Evolutionary conservation across 2,113 vertebrate genomes (phyloP).

Genomic region (Xenopus laevis): DNA sequence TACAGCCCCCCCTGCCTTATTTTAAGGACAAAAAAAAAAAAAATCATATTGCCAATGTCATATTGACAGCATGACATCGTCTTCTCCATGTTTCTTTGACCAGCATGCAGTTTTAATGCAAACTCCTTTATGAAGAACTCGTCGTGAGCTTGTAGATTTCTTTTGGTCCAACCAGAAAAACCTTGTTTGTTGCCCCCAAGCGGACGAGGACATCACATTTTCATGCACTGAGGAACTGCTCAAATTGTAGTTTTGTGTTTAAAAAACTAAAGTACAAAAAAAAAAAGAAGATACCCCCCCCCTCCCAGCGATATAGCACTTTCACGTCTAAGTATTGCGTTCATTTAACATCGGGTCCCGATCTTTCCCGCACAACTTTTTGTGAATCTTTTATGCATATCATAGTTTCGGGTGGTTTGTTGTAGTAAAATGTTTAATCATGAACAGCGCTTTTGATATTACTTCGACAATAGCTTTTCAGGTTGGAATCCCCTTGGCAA

Average conservation of each 20-base stretch:
- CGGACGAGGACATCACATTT: constrained; percentile 53
- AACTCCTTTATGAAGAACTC: constrained; percentile 77
- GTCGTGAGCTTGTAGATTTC: constrained; percentile 69
- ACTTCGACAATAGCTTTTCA: background rate
- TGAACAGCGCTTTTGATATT: constrained; percentile 54
- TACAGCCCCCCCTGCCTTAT: constrained; percentile 80
- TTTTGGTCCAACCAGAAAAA: constrained; percentile 61
- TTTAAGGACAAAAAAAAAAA: constrained; percentile 63
- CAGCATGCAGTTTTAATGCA: constrained; percentile 92
- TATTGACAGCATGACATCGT: constrained; percentile 80
- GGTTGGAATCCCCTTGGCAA: background rate
- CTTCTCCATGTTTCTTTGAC: constrained; percentile 81
- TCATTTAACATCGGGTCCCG: constrained; percentile 55
- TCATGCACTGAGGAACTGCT: constrained; percentile 71
- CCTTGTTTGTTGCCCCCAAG: constrained; percentile 31
- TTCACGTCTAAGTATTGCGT: constrained; percentile 56
- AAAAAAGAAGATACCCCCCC: constrained; percentile 2
- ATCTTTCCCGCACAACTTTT: constrained; percentile 55
- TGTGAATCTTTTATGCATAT: constrained; percentile 50
- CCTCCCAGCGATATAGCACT: constrained; percentile 62
- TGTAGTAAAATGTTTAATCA: constrained; percentile 51
- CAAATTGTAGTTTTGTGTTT: constrained; percentile 54
- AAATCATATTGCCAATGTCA: constrained; percentile 78
- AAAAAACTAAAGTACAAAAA: background rate
- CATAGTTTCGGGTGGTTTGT: constrained; percentile 54